Conservation (phyloP, 2,888 invertebrate species). For the Coelinius sp. region DNA sequence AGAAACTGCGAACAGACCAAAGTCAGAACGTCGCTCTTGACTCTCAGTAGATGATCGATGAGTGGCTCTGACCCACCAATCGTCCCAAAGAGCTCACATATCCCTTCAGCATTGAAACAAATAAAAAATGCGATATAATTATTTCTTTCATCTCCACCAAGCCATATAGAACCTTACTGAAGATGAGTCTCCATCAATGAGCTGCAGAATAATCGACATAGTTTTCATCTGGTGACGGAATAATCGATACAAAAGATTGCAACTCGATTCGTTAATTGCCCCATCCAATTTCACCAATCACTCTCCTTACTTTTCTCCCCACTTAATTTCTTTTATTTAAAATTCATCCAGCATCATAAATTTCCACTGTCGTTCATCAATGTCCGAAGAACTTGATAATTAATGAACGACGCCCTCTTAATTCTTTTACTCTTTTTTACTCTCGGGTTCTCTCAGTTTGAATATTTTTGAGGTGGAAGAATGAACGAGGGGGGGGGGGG, state of each 20-base stretch:
- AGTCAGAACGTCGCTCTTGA: slow-evolving; percentile 58
- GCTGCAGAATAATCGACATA: neutral
- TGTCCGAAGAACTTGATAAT: slow-evolving; percentile 49
- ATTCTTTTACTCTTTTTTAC: slow-evolving; percentile 26
- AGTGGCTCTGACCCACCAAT: slow-evolving; percentile 64
- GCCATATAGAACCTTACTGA: neutral
- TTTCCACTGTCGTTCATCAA: slow-evolving; percentile 50
- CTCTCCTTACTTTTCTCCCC: slow-evolving; percentile 32
- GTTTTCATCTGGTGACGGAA: slow-evolving; percentile 28
- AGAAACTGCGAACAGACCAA: slow-evolving; percentile 49
- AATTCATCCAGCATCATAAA: slow-evolving; percentile 49
- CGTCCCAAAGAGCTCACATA: slow-evolving; percentile 55
- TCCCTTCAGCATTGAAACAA: slow-evolving; percentile 43
- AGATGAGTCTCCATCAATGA: neutral
- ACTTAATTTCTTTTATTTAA: slow-evolving; percentile 44
- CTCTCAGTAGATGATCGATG: slow-evolving; percentile 68
- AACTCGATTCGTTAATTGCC: slow-evolving; percentile 40
- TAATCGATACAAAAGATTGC: slow-evolving; percentile 45
- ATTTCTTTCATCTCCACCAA: slow-evolving; percentile 53
- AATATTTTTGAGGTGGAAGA: neutral
- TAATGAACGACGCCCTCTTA: slow-evolving; percentile 49
- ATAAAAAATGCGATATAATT: slow-evolving; percentile 68
- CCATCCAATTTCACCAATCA: slow-evolving; percentile 4
- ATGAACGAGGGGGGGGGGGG: too few relatives aligned
- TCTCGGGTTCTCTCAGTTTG: neutral